Evolutionary conservation across 1,140 invertebrate species (phyloP), one percentile per base, ranked within the genome.

Genomic region (Uloborus diversus): DNA sequence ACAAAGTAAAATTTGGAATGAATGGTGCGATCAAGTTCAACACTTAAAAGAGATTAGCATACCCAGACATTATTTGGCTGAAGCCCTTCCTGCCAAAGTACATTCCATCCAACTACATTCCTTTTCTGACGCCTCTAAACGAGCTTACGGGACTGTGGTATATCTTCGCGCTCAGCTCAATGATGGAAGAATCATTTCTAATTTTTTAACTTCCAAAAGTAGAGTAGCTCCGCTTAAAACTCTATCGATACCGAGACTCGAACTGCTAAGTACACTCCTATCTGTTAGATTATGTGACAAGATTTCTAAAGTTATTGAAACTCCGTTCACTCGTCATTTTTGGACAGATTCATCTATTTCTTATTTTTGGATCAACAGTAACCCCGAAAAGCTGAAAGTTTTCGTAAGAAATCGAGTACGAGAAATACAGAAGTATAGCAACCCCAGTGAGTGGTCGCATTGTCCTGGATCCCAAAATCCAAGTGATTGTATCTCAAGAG

Each of bases 351-450:
- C 62, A 3, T 37, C 62, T 4, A 42, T 65, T 13, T 4, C 28
- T 3, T 25, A 20, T 37, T 47, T 13, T 25, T 65, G 62, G 62
- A 47, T 35, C n/a, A 71, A 37, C 28, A 20, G 68, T 0, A 1
- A 4, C 7, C 30, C 51, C 3, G 20, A 35, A 13, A 59, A 20
- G n/a, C 37, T 33, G 11, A 71, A 71, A 30, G n/a, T 30, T 33
- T 65, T 65, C 9, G 62, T 65, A 20, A 35, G 25, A 37, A 65
- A 65, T 35, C 14, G 62, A 65, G 32, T 65, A 5, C 32, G 37
- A 23, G 28, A n/a, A n/a, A n/a, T n/a, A n/a, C n/a, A n/a, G n/a
- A n/a, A n/a, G n/a, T n/a, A n/a, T n/a, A n/a, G n/a, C n/a, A n/a
- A n/a, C n/a, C n/a, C n/a, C n/a, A n/a, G n/a, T n/a, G n/a, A n/a